Base-by-base conservation (phyloP, 2,888 invertebrate species). In the Perdita meconis region DNA sequence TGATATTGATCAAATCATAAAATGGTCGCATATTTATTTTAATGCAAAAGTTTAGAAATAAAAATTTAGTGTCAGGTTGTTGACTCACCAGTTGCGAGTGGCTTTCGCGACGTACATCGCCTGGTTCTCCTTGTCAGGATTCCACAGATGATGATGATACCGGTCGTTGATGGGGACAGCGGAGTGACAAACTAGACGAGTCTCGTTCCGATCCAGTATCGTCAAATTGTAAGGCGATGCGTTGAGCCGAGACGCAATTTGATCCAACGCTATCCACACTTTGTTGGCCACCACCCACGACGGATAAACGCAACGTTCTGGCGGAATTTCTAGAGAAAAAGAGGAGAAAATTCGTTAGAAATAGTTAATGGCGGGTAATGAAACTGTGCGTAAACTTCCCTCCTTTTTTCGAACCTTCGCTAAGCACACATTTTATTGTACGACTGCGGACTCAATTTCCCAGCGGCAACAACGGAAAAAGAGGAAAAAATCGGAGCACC, bases 241-340 rank as follows among this genome's bases (percentile, higher is more conserved):
- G 30, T 86, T 80, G 5, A 91, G 84, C 0, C 90, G 86, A 12
- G 87, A 85, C 8, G 88, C 84, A 47, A 88, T 87, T 24, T 81
- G 87, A 70, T 91, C 91, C 77, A 91, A 80, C 5, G 91, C 90
- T 34, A 91, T 85, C 91, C 91, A 91, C 6, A 88, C 86, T 57
- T 88, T 85, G 12, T 88, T 86, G 24, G 86, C 79, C 16, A 89
- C 87, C 30, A 91, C 80, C 91, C 91, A 91, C n/a, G 74, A 74
- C 2, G 91, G 91, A 70, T 84, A 91, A 13, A 78, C 67, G 78
- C 91, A 91, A 3, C 73, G 85, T 30, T 85, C 76, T 24, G 86
- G 73, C 47, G 85, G 83, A 24, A 86, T 83, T 77, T 88, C 90
- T 91, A 85, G 34, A 87, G 86, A 19, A 12, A 53, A 40, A 34